Evolutionary conservation across 2,113 vertebrate genomes (phyloP).

Genomic region (Daphoenositta chrysoptera): DNA sequence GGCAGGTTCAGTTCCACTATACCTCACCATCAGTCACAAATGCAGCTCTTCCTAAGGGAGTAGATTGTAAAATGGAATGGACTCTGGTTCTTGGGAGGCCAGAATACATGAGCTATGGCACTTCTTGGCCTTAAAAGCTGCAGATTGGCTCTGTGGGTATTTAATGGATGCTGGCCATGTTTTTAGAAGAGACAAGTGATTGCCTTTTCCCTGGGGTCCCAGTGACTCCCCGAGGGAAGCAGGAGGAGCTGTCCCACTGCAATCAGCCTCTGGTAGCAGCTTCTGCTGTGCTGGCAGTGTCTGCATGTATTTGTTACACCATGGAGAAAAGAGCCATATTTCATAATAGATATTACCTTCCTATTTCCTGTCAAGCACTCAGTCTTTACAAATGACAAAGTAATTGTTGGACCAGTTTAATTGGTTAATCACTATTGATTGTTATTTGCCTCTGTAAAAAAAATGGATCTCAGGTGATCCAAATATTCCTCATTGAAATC

Average conservation of each 20-base stretch:
- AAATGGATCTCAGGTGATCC: not conserved
- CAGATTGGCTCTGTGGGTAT: not conserved
- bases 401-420: not conserved
- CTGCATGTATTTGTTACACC: not conserved
- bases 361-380: not conserved
- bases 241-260: not conserved
- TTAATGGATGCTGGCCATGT: accelerated
- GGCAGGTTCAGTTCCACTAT: not conserved
- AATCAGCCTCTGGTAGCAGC: not conserved
- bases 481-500: accelerated
- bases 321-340: accelerated
- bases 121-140: not conserved
- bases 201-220: not conserved
- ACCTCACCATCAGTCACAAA: not conserved
- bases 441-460: not conserved
- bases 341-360: not conserved
- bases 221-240: not conserved
- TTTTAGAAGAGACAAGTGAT: not conserved
- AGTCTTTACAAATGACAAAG: not conserved
- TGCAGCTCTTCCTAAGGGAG: not conserved
- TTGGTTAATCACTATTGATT: not conserved
- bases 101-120: not conserved
- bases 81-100: not conserved
- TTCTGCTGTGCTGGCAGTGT: not conserved
- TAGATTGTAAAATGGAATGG: not conserved